Base-by-base conservation (phyloP, 2,797 vertebrate species). In the Pachyuromys duprasi region DNA sequence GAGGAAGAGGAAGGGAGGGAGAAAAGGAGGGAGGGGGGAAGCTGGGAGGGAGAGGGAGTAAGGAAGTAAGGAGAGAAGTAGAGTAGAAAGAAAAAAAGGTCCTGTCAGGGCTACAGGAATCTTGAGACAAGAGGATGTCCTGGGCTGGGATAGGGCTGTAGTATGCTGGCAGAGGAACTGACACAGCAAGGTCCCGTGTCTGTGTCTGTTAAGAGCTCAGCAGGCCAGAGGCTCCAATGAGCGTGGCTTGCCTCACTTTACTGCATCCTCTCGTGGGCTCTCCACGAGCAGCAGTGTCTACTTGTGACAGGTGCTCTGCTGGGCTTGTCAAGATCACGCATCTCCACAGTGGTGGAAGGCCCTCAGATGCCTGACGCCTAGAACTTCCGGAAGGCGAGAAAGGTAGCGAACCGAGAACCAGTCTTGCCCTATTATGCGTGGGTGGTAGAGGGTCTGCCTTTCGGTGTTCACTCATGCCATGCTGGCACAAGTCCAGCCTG, bases 241-340 rank as follows among this genome's bases (percentile, higher is more conserved):
- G 65, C 20, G 0, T 45, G 62, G 49, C 6, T 24, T 36, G 4
- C n/a, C 24, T 79, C 26, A 2, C 83, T 67, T 74, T 63, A 81
- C n/a, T 78, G n/a, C n/a, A 63, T 18, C n/a, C 22, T 83, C 86
- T 15, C 80, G 28, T 60, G 0, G 1, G 72, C 70, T 76, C 94
- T 79, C 65, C 2, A 69, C 60, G 33, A 39, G 31, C 8, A 2
- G 13, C 76, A 24, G 42, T 63, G 22, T 45, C 74, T 78, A 39
- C 49, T 72, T 92, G 62, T 91, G 84, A 92, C 94, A 95, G 86
- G 45, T 74, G 81, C 92, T 82, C 67, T n/a, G 39, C 74, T 53
- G 69, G 81, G 53, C 42, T 69, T 70, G 87, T 87, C 81, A 65
- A 83, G 86, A 87, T 72, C 96, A 74, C 39, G 9, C 11, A 84